Base-by-base conservation (phyloP, 2,888 invertebrate species). In the Lasiommata megera region DNA sequence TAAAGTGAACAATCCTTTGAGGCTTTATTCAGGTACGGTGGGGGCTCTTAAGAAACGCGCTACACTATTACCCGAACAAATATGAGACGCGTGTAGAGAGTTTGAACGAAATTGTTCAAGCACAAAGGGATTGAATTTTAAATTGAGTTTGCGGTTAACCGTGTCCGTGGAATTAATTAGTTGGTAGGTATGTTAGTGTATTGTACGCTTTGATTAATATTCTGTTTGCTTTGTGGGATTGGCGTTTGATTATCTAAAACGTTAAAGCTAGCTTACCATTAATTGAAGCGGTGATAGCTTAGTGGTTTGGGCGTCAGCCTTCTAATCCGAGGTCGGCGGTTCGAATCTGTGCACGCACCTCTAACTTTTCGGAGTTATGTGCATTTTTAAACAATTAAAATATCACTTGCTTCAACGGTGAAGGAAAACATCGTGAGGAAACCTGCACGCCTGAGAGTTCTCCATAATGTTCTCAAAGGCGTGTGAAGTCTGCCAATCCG, bases 1-100 rank as follows among this genome's bases (percentile, higher is more conserved):
- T 68, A 70, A 73, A 71, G 68, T 69, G 73, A 78, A 79, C 80
- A 81, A 81, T 80, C 79, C 80, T 82, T 83, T 76, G 75, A 79
- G 72, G 73, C 67, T 73, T 73, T 63, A 58, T 69, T 60, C 70
- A 65, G 68, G 67, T 66, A 67, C 68, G 48, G 29, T 51, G 44
- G 47, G 58, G 55, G 18, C 18, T 53, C 37, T 54, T 54, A 12
- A 55, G 54, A 55, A 44, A 41, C 12, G 47, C 40, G 28, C 36
- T 54, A 31, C 37, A 43, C 43, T 31, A 38, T 23, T 41, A 48
- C 18, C 23, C 23, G 29, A 28, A 36, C 43, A 56, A 43, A 50
- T 50, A 44, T 28, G 28, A 54, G 38, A 48, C 36, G 28, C 34
- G 53, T 47, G 62, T 54, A 31, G 38, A 53, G 12, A 36, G 54